These are phyloP conservation scores for Nestor notabilis DNA, from an alignment of 2,113 vertebrate genomes.

Conservation along the genomic window DNA sequence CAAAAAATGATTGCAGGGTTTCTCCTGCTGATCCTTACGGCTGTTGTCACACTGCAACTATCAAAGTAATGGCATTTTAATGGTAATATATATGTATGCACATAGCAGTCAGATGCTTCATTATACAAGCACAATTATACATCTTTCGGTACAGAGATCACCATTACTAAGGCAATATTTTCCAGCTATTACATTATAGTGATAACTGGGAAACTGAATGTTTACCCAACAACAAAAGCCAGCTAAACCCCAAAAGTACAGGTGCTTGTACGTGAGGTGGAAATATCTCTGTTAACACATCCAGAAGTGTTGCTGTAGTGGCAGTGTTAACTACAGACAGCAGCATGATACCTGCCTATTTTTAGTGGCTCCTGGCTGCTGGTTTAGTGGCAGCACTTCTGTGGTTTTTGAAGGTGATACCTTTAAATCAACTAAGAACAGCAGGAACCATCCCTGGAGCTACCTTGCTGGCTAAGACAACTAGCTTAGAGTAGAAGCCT, in stretches of 20 bases:
- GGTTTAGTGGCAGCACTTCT: not conserved
- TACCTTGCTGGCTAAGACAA: not conserved
- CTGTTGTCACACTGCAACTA: not conserved
- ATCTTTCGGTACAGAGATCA: not conserved
- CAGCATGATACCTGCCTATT: not conserved
- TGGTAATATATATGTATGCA: not conserved
- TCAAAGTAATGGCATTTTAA: not conserved
- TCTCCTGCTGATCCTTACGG: not conserved
- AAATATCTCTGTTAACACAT: not conserved
- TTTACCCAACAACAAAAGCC: not conserved
- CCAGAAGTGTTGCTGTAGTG: not conserved
- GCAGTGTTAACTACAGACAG: not conserved
- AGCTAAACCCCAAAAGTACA: not conserved
- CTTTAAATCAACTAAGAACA: not conserved
- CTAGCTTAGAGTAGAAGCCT: not conserved
- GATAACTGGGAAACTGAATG: fast-evolving
- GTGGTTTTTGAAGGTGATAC: not conserved
- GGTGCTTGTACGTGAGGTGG: not conserved
- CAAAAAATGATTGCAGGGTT: not conserved
- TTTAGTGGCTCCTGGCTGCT: not conserved
- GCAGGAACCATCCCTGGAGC: not conserved
- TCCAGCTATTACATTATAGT: not conserved
- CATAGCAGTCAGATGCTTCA: not conserved
- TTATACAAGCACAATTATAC: not conserved
- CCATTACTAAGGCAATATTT: not conserved